Base-by-base conservation (phyloP, 2,113 vertebrate genomes). In the Perca fluviatilis region DNA sequence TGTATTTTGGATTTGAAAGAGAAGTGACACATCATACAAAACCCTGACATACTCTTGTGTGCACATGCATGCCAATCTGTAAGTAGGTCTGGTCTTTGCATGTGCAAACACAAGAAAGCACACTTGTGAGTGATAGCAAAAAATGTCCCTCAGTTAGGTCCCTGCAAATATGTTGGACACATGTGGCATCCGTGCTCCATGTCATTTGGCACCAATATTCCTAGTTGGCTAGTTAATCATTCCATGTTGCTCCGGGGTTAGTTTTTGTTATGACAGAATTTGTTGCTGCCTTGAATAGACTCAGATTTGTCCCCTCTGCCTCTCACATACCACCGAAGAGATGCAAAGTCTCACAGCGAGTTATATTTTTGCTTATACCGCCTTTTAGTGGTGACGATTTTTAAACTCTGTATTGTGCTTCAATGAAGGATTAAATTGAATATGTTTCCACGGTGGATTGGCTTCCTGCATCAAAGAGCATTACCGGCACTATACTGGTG, bases 141-240 rank as follows among this genome's bases (percentile, higher is more conserved):
- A 53, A 68, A 40, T 40, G 16, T 73, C 12, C 33, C 25, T 64
- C 56, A 80, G 19, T 75, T 36, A 57, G 49, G 19, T 80, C 65
- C 36, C 33, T 56, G 40, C 43, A 86, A 85, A 89, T 86, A 90
- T 84, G 86, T 91, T 82, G 86, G 83, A 76, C 87, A 91, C 60
- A 43, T 71, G 50, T 78, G 51, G 62, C 50, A 58, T 65, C 50
- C 25, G 27, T 74, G 56, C 27, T 27, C 69, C 47, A 71, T 90
- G 40, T 88, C 66, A 71, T 70, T 86, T 86, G 50, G 66, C 54
- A 60, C 57, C 33, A 74, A 68, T 64, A 57, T 76, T 66, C n/a
- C 33, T 43, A 16, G 13, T 51, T 80, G 68, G 57, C 50, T 77
- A 23, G 63, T 79, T 86, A 84, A 82, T 90, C 50, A 76, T 43